Evolutionary conservation across 2,113 vertebrate genomes (phyloP).

Genomic region (Lipophrys pholis): DNA sequence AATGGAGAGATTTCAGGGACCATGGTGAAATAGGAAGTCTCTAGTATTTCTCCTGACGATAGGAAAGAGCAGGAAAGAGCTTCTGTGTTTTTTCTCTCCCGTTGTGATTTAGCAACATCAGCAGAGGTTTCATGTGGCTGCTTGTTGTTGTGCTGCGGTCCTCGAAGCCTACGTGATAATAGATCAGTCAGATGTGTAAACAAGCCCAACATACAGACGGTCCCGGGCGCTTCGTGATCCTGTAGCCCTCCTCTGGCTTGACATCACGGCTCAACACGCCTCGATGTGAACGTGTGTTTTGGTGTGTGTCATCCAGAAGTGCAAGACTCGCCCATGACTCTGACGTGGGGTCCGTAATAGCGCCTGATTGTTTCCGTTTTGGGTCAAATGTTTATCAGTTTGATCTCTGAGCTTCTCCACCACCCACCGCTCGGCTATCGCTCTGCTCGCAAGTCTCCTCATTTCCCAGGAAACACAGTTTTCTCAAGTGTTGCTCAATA

Average conservation of each 20-base stretch:
- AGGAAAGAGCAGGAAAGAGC: background rate
- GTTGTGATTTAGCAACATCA: conserved; percentile 20
- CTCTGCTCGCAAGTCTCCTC: background rate
- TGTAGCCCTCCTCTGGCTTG: conserved; percentile 4
- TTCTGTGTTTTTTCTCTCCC: conserved; percentile 37
- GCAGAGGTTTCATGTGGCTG: background rate
- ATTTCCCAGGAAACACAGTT: conserved; percentile 10
- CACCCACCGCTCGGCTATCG: conserved; percentile 55
- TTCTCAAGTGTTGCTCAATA: background rate
- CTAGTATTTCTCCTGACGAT: conserved; percentile 34
- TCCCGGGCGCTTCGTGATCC: conserved; percentile 3
- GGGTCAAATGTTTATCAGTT: conserved; percentile 72
- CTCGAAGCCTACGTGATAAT: conserved; percentile 32
- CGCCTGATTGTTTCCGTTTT: conserved; percentile 75
- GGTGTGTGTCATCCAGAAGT: conserved; percentile 38
- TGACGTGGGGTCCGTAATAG: conserved; percentile 78
- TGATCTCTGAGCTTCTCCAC: conserved; percentile 63
- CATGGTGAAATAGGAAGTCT: conserved; percentile 71
- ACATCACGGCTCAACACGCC: conserved; percentile 11
- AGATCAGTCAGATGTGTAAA: too few species aligned
- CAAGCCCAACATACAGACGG: background rate
- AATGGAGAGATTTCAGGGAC: conserved; percentile 28
- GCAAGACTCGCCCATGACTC: conserved; percentile 54
- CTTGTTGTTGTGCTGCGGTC: background rate
- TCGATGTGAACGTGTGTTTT: conserved; percentile 59